Conservation (phyloP, 1,140 invertebrate genomes). For the Drosophila paulistorum region DNA sequence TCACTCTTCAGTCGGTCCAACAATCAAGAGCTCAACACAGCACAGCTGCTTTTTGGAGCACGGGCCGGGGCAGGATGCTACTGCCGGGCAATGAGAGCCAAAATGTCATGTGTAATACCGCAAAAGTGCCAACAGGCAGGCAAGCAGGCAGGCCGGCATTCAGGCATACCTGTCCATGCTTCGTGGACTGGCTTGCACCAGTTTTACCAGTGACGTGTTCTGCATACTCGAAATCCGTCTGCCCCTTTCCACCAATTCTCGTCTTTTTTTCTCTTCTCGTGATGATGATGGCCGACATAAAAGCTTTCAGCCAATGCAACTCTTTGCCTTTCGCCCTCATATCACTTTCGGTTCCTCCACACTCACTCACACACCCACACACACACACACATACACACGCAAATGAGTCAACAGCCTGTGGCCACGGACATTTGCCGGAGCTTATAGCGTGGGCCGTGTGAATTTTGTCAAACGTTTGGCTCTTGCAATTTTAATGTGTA, state of each 20-base stretch:
- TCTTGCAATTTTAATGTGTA: slow-evolving; percentile 11
- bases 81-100: slow-evolving; percentile 28
- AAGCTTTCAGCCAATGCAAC: slow-evolving; percentile 27
- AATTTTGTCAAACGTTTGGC: slow-evolving; percentile 18
- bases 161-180: not conserved
- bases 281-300: slow-evolving; percentile 19
- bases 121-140: slow-evolving; percentile 36
- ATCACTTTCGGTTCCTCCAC: slow-evolving; percentile 36
- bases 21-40: slow-evolving; percentile 16
- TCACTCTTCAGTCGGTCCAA: slow-evolving; percentile 16
- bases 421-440: slow-evolving; percentile 44
- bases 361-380: not conserved
- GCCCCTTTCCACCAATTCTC: not conserved
- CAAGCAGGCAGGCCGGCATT: too few species aligned
- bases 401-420: slow-evolving; percentile 73
- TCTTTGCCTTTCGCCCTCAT: slow-evolving; percentile 55
- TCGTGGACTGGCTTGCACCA: slow-evolving; percentile 1
- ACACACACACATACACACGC: slow-evolving; percentile 44
- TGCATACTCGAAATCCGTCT: slow-evolving; percentile 9
- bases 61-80: not conserved
- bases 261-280: slow-evolving; percentile 3
- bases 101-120: slow-evolving; percentile 65
- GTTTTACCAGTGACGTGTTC: slow-evolving; percentile 18
- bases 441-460: slow-evolving; percentile 39
- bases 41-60: slow-evolving; percentile 1